phyloP scores from a whole-genome alignment of 2,888 invertebrate genomes.

The Dynastes grantii region DNA sequence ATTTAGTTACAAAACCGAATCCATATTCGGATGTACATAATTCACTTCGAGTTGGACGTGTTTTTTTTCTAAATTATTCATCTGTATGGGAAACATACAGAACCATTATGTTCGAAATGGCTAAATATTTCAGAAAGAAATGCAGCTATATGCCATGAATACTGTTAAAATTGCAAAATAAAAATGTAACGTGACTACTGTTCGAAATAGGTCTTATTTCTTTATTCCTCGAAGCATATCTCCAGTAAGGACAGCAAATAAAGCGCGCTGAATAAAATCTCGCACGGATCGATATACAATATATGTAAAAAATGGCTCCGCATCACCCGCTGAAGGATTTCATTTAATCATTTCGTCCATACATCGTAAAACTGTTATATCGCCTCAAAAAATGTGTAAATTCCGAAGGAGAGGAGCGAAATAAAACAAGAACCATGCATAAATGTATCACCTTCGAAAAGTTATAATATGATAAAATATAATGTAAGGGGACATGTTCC shows the following conservation, averaged over 20 bases:
- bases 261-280: slow-evolving; percentile 10
- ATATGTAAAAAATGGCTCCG: slow-evolving; percentile 37
- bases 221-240: slow-evolving; percentile 20
- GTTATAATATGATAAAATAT: not conserved
- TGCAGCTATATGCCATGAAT: slow-evolving; percentile 16
- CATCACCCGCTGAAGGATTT: slow-evolving; percentile 25
- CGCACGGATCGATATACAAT: slow-evolving; percentile 30
- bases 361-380: slow-evolving; percentile 28
- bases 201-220: slow-evolving; percentile 1
- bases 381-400: slow-evolving; percentile 10
- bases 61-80: not conserved
- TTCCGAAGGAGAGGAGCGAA: slow-evolving; percentile 7
- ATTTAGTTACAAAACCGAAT: too few species aligned
- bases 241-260: not conserved
- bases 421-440: not conserved
- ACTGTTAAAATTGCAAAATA: slow-evolving; percentile 23
- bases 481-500: not conserved
- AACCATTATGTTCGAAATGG: not conserved
- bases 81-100: not conserved
- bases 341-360: slow-evolving; percentile 36
- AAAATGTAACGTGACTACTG: slow-evolving; percentile 26
- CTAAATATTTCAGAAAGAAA: slow-evolving; percentile 15
- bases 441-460: not conserved
- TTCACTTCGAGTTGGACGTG: not conserved
- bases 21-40: too few species aligned